Evolutionary conservation across 2,888 invertebrate genomes (phyloP), one percentile per base, ranked within the genome.

Genomic region (Drosophila buzzatii): DNA sequence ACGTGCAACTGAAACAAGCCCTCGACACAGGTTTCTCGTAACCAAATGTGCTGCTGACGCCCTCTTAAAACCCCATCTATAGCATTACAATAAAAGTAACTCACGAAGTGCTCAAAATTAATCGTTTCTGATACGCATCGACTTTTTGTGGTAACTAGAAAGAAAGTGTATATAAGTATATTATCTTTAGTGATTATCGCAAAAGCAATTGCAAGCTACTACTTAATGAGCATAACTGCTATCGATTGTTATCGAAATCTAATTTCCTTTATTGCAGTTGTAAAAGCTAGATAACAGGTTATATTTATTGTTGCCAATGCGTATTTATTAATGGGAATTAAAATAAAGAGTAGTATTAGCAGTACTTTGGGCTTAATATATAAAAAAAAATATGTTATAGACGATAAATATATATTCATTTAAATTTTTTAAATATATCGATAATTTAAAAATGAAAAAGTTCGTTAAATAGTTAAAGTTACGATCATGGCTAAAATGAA

Each of bases 1-100:
- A 79, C 89, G 83, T 88, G 56, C 76, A 63, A 9, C 60, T 49
- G 42, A 57, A 87, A 74, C 78, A 86, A 67, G 51, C 73, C 61
- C 63, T 18, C 64, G 45, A 71, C 67, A 76, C 57, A 39, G 55
- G 80, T 64, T 72, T 63, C 72, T 18, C 63, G 55, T 53, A 47
- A 7, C 76, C 70, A 51, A 80, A 76, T 42, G 37, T 18, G 62
- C 60, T 63, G 59, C 52, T 69, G 49, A 33, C 45, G 59, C 59
- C 66, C 76, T 62, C 49, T 65, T 79, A 66, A 75, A 60, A n/a
- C 27, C 27, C 56, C 61, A 69, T 53, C 60, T 49, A 23, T 42
- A 33, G 60, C 42, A 65, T 65, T 69, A 59, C 51, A 53, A 65
- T 61, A 37, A 41, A 68, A 41, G 59, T 79, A 68, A 55, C n/a